Base-by-base conservation (phyloP, 2,113 vertebrate genomes). In the Ramphastos sulfuratus region DNA sequence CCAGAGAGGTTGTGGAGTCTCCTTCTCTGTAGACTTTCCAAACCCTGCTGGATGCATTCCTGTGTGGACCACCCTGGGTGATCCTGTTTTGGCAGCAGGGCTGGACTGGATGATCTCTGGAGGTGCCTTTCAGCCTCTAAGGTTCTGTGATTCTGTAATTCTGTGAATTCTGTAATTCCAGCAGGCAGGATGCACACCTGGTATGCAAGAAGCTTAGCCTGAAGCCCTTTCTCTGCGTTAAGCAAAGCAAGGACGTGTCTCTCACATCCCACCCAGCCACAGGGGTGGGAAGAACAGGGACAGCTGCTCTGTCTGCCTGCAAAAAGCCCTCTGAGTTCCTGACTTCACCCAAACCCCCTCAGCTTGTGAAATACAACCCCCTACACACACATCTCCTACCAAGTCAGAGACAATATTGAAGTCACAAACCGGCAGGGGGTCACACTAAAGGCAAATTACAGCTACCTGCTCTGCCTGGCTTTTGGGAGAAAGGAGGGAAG, bases 211-310 rank as follows among this genome's bases (percentile, higher is more conserved):
- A 12, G 56, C 25, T 54, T 48, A 75, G 48, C 20, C 9, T 74
- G 52, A 82, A 91, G 33, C 23, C 19, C 15, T 16, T 42, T 31
- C 35, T 73, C 55, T 52, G 31, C 90, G 66, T 50, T 37, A 64
- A 75, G 54, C 35, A 61, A 90, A 66, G 7, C n/a, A 37, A 87
- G 19, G 60, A 64, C 35, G 21, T 10, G 28, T 14, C 31, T 74
- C 69, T 48, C 24, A 71, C 37, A 64, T 35, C 48, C 70, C 46
- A 71, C 20, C 9, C 48, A 76, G 58, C n/a, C 0, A 1, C 37
- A 67, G 33, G 23, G 25, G 44, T 46, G 44, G 20, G 8, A 77
- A 77, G 58, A 75, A 20, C 0, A 0, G 44, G 33, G 14, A 18
- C 13, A 78, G 50, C 37, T 58, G 76, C 25, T 35, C 56, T 7